Conservation (phyloP, 1,140 invertebrate species). For the Mamestra configurata region DNA sequence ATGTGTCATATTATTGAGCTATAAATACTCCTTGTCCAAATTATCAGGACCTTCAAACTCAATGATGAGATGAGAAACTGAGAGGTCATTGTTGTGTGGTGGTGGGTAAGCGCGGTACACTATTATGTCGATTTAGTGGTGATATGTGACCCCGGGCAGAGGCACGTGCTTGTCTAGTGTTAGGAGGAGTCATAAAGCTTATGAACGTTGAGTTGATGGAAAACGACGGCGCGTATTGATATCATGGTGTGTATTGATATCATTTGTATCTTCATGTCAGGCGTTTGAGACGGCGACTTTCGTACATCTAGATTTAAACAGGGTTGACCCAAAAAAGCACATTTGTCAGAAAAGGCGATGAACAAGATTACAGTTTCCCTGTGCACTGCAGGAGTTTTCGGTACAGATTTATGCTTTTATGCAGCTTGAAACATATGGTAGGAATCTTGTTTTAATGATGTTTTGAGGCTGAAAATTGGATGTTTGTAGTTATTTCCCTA, state of each 20-base stretch:
- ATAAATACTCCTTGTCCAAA: constrained; percentile 63
- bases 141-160: constrained; percentile 57
- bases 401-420: too few relatives aligned
- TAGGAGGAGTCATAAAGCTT: constrained; percentile 12
- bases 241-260: constrained; percentile 5
- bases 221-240: not conserved
- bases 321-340: too few relatives aligned
- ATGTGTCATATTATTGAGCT: constrained; percentile 67
- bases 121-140: constrained; percentile 61
- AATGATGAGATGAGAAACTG: constrained; percentile 6
- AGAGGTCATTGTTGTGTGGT: constrained; percentile 47
- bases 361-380: too few relatives aligned
- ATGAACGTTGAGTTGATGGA: constrained; percentile 24
- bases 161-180: constrained; percentile 38
- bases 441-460: too few relatives aligned
- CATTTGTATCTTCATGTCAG: not conserved
- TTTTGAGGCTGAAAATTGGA: too few relatives aligned
- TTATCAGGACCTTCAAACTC: constrained; percentile 45
- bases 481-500: too few relatives aligned
- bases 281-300: not conserved
- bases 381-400: too few relatives aligned
- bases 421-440: too few relatives aligned
- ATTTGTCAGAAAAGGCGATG: too few relatives aligned
- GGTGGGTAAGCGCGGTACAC: constrained; percentile 45
- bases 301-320: too few relatives aligned